These are phyloP conservation scores for Ornithoptera alexandrae DNA, from an alignment of 2,888 invertebrate genomes.

Conservation along the genomic window DNA sequence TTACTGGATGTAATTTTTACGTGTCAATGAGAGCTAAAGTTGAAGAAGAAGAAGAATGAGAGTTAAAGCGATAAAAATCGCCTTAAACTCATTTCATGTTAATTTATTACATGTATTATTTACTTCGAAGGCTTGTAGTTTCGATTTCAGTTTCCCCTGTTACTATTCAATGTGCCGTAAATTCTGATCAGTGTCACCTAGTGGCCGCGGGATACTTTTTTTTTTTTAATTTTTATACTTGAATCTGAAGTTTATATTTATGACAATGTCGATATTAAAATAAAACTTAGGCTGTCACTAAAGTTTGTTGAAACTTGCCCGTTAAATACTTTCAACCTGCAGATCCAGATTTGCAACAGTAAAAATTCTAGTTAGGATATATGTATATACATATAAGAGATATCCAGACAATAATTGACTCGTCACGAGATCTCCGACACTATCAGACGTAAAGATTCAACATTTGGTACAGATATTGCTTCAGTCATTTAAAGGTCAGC, in stretches of 20 bases:
- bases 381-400: too few species aligned
- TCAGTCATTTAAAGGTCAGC: too few species aligned
- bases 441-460: too few species aligned
- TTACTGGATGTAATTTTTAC: constrained; percentile 57
- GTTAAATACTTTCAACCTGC: background rate
- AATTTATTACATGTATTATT: constrained; percentile 62
- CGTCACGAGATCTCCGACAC: too few species aligned
- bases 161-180: constrained; percentile 59
- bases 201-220: constrained; percentile 35
- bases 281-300: background rate
- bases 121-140: constrained; percentile 50
- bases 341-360: too few species aligned
- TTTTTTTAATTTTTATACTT: constrained; percentile 44
- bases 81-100: constrained; percentile 63
- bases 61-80: constrained; percentile 59
- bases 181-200: constrained; percentile 61
- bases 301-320: constrained; percentile 1
- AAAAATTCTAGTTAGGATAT: too few species aligned
- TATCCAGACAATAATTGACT: too few species aligned
- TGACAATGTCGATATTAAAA: background rate
- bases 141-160: constrained; percentile 56
- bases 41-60: constrained; percentile 31
- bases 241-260: constrained; percentile 22
- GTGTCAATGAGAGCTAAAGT: constrained; percentile 40
- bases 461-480: too few species aligned